Conservation (phyloP, 2,113 vertebrate genomes). For the Hemicordylus capensis region DNA sequence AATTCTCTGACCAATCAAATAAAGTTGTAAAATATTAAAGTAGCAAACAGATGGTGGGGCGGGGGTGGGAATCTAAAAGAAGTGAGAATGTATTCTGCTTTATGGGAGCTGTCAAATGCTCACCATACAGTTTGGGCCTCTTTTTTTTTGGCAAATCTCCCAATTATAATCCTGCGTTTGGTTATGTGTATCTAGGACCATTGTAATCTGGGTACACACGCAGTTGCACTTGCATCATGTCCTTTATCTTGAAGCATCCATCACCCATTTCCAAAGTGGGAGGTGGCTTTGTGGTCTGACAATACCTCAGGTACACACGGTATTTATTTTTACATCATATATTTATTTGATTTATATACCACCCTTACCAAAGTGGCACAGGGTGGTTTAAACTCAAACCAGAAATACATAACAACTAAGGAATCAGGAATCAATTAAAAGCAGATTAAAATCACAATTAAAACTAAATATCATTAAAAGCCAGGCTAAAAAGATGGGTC, state of each 20-base stretch:
- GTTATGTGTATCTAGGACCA: too few relatives aligned
- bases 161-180: not conserved
- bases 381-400: too few relatives aligned
- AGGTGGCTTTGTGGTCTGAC: not conserved
- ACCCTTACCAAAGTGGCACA: too few relatives aligned
- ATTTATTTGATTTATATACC: too few relatives aligned
- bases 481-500: too few relatives aligned
- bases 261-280: not conserved
- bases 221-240: not conserved
- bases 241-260: not conserved
- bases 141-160: not conserved
- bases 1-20: conserved; percentile 26
- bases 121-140: not conserved
- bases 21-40: conserved; percentile 33
- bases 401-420: too few relatives aligned
- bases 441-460: too few relatives aligned
- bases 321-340: too few relatives aligned
- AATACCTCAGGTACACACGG: too few relatives aligned
- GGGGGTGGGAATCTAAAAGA: not conserved
- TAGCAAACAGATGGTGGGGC: not conserved
- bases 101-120: not conserved
- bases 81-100: conserved; percentile 11
- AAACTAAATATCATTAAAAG: too few relatives aligned
- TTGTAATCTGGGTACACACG: not conserved
- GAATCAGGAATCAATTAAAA: too few relatives aligned